Percentiles rank a stretch among this genome's conserved stretches.
Conservation (phyloP, 2,888 invertebrate species). For the Catocala nupta region DNA sequence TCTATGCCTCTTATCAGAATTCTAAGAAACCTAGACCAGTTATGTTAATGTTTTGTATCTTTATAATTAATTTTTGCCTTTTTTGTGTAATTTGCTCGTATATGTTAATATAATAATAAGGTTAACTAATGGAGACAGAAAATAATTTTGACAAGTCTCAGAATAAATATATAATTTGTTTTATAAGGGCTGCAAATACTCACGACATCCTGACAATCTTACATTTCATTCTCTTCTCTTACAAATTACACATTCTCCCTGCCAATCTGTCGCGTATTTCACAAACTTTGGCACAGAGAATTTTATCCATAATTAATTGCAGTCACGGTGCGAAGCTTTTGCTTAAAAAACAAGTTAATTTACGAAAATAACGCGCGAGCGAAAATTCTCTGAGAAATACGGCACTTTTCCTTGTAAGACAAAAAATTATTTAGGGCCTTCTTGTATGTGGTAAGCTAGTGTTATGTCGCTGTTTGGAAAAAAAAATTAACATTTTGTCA, state of each 20-base stretch:
- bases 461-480: neutral
- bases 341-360: conserved; percentile 18
- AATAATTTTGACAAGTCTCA: no score
- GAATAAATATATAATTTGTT: neutral
- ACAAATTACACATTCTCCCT: conserved; percentile 10
- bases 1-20: no score
- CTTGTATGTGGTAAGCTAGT: neutral
- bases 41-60: no score
- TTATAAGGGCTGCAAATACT: neutral
- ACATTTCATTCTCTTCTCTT: neutral
- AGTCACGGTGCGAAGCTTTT: conserved; percentile 6
- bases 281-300: conserved; percentile 6
- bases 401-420: neutral
- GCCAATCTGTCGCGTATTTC: conserved; percentile 10
- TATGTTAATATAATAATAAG: no score
- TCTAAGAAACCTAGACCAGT: no score
- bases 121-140: no score
- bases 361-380: conserved; percentile 1
- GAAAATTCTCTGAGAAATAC: conserved; percentile 1
- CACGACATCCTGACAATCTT: neutral
- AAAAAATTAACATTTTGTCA: neutral
- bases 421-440: conserved; percentile 1
- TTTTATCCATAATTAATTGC: conserved; percentile 17
- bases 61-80: no score
- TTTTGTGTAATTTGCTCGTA: no score